Conservation (phyloP, 2,113 vertebrate species). For the Bothrops jararaca region DNA sequence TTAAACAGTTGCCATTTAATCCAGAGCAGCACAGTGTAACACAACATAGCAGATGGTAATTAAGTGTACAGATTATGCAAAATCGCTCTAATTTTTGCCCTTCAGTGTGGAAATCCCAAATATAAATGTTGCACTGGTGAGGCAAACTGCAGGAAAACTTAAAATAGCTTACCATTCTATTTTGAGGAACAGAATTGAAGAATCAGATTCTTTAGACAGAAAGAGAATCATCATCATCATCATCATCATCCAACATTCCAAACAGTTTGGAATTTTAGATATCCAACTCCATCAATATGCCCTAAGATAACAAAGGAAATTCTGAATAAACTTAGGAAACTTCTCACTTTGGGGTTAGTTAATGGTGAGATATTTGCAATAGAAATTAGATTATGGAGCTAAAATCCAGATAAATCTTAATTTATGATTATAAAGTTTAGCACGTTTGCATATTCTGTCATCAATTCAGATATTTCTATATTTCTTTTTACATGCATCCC, state of each 20-base stretch:
- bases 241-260: not conserved
- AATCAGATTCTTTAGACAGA: not conserved
- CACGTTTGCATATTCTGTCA: not conserved
- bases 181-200: constrained; percentile 9
- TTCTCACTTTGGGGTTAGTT: not conserved
- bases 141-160: constrained; percentile 18
- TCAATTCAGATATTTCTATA: not conserved
- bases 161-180: constrained; percentile 25
- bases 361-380: not conserved
- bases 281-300: too few species aligned
- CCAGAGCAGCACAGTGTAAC: not conserved
- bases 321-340: not conserved
- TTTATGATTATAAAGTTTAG: not conserved
- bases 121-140: not conserved
- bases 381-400: not conserved
- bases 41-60: not conserved
- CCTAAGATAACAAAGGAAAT: too few species aligned
- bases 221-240: too few species aligned
- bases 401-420: not conserved
- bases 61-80: not conserved
- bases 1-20: not conserved
- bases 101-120: constrained; percentile 5
- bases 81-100: not conserved
- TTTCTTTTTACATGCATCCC: not conserved
- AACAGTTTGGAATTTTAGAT: not conserved